These are phyloP conservation scores for Austrolebias charrua DNA, from an alignment of 2,797 vertebrate species.

Conservation along the genomic window DNA sequence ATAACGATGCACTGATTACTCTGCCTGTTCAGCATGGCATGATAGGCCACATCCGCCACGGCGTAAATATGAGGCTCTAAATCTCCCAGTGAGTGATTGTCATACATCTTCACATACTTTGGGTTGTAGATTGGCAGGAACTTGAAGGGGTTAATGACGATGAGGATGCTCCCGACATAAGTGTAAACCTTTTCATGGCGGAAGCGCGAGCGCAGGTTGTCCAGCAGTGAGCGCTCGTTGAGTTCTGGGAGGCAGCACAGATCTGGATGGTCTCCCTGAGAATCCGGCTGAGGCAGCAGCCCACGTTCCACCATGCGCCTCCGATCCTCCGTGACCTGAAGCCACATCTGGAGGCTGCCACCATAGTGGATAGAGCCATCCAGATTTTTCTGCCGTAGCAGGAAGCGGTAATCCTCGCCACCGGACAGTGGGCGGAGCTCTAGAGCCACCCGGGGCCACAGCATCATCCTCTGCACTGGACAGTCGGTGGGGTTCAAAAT, in stretches of 20 bases:
- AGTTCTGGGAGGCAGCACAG: slow-evolving; percentile 91
- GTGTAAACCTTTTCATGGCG: slow-evolving; percentile 98
- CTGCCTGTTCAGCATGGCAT: slow-evolving; percentile 92
- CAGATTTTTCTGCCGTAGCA: slow-evolving; percentile 94
- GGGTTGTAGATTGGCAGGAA: slow-evolving; percentile 99
- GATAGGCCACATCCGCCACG: slow-evolving; percentile 96
- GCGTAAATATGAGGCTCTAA: slow-evolving; percentile 96
- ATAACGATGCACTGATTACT: slow-evolving; percentile 98
- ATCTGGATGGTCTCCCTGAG: slow-evolving; percentile 89
- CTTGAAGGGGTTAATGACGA: slow-evolving; percentile 96
- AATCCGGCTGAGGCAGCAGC: slow-evolving; percentile 90
- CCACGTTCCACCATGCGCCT: slow-evolving; percentile 92
- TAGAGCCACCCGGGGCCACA: slow-evolving; percentile 95
- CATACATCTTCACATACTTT: slow-evolving; percentile 99
- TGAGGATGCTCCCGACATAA: slow-evolving; percentile 95
- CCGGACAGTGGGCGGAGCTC: slow-evolving; percentile 87
- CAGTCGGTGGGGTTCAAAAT: slow-evolving; percentile 97
- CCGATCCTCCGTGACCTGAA: slow-evolving; percentile 91
- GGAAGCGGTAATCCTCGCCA: slow-evolving; percentile 96
- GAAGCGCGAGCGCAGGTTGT: slow-evolving; percentile 94
- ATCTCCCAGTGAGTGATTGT: slow-evolving; percentile 94
- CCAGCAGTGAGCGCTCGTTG: slow-evolving; percentile 93
- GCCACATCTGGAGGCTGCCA: slow-evolving; percentile 95
- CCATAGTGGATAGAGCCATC: slow-evolving; percentile 96
- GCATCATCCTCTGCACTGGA: slow-evolving; percentile 97